phyloP scores from a whole-genome alignment of 1,140 invertebrate genomes.

The Vanessa atalanta region DNA sequence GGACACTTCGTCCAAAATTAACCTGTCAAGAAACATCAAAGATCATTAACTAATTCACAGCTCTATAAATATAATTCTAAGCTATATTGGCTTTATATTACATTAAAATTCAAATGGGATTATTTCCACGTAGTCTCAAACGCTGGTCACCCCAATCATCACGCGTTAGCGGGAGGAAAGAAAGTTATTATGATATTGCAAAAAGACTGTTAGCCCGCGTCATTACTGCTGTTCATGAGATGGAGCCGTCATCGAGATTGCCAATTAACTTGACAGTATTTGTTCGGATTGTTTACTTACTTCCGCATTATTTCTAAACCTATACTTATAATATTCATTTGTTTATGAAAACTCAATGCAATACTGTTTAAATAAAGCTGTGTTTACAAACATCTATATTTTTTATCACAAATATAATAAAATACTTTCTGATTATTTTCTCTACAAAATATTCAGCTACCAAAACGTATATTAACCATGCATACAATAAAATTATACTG shows the following conservation, averaged over 20 bases:
- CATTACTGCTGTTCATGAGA: slow-evolving; percentile 34
- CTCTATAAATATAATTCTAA: neutral
- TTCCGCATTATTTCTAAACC: slow-evolving; percentile 25
- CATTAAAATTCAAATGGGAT: neutral
- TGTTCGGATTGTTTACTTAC: slow-evolving; percentile 39
- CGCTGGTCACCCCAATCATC: slow-evolving; percentile 10
- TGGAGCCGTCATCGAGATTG: slow-evolving; percentile 49
- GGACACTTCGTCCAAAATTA: no score
- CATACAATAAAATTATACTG: no score
- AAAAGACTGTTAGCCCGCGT: slow-evolving; percentile 37
- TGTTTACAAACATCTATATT: neutral
- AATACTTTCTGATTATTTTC: no score
- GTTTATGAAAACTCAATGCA: neutral
- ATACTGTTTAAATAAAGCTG: neutral
- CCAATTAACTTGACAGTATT: slow-evolving; percentile 45
- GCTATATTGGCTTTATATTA: neutral
- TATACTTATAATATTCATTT: slow-evolving; percentile 13
- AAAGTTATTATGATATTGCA: slow-evolving; percentile 37
- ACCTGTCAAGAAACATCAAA: no score
- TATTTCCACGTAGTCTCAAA: neutral
- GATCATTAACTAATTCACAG: neutral
- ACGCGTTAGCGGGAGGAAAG: slow-evolving; percentile 34
- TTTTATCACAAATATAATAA: no score
- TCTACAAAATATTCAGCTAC: no score
- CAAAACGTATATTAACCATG: no score